phyloP scores from a whole-genome alignment of 2,113 vertebrate genomes.

The Amblyopsis rosae region DNA sequence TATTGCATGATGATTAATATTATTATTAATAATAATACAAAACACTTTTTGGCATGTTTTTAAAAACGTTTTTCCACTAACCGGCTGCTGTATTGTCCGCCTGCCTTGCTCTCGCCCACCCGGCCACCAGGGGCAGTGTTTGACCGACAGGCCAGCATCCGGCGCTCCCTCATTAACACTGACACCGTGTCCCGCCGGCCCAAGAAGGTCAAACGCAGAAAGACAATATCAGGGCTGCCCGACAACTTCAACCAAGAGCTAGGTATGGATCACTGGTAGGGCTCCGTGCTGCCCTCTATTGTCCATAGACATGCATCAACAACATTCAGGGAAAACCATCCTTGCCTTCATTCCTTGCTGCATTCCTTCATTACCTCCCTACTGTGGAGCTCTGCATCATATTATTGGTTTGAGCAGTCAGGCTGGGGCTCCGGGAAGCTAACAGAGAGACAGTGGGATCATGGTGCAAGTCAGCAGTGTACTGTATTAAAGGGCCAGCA shows the following conservation, averaged over 20 bases:
- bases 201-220: conserved; percentile 99
- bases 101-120: conserved; percentile 89
- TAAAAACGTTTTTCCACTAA: conserved; percentile 50
- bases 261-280: conserved; percentile 94
- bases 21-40: conserved; percentile 8
- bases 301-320: conserved; percentile 53
- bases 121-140: conserved; percentile 95
- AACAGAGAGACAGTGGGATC: conserved; percentile 8
- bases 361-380: not conserved
- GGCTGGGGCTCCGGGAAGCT: not conserved
- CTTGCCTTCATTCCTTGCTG: conserved; percentile 7
- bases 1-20: conserved; percentile 48
- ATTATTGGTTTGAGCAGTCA: conserved; percentile 8
- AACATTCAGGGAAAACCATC: conserved; percentile 41
- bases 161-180: conserved; percentile 97
- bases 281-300: conserved; percentile 70
- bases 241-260: conserved; percentile 96
- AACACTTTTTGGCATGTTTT: conserved; percentile 51
- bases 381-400: not conserved
- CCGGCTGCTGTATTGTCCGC: conserved; percentile 72
- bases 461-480: conserved; percentile 28
- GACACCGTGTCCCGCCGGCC: conserved; percentile 96
- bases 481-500: conserved; percentile 35
- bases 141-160: conserved; percentile 97
- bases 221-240: conserved; percentile 99